A percentile compares a stretch with the other conserved stretches of the same genome.
phyloP scores from a whole-genome alignment of 2,113 vertebrate genomes.

The Scortum barcoo region DNA sequence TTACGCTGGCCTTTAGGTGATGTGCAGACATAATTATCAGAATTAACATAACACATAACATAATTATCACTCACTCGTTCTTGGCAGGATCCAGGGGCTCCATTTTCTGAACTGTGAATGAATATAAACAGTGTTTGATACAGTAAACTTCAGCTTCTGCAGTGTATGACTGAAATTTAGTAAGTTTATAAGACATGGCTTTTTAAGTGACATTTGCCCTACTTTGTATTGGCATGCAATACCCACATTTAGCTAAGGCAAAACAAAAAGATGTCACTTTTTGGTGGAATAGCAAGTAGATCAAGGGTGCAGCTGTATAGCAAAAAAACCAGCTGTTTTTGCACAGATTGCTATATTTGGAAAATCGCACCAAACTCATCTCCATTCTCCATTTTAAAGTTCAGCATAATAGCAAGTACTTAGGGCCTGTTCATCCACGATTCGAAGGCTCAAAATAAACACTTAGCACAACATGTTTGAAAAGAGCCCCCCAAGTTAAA shows the following conservation, averaged over 20 bases:
- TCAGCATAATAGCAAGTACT: background rate
- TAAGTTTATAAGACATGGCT: background rate
- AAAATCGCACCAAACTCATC: background rate
- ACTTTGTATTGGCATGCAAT: background rate
- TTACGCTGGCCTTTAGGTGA: background rate
- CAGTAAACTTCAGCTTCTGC: background rate
- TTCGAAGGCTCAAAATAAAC: background rate
- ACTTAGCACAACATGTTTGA: background rate
- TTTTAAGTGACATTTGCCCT: background rate
- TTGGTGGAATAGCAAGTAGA: background rate
- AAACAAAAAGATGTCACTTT: background rate
- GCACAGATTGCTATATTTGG: background rate
- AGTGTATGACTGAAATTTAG: background rate
- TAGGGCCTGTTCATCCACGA: background rate
- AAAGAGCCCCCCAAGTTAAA: background rate
- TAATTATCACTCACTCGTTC: conserved; percentile 66
- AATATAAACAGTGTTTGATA: background rate
- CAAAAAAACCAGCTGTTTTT: background rate
- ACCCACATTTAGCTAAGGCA: background rate
- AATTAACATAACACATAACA: too few relatives aligned
- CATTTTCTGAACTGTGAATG: conserved; percentile 63
- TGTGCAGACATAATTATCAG: too few relatives aligned
- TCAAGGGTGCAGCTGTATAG: background rate
- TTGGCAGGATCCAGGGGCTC: conserved; percentile 68
- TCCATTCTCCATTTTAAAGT: background rate